Evolutionary conservation across 2,113 vertebrate species (phyloP), one percentile per base, ranked within the genome.

Genomic region (Micronycteris hirsuta): DNA sequence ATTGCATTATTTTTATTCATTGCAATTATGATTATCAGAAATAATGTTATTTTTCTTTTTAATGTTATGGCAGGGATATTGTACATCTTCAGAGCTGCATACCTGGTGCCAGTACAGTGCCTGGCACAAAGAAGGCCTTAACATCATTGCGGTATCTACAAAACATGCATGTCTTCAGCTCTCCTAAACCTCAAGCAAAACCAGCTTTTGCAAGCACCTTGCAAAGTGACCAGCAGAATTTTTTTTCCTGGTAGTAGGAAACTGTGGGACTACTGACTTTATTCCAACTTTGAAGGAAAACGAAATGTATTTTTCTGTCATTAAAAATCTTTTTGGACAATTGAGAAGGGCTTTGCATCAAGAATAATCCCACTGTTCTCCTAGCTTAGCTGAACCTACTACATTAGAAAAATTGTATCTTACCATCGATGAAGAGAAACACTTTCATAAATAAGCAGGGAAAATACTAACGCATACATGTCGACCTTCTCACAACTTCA

Each of bases 261-360:
- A 91, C 49, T 90, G 81, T 47, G 45, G 63, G 28, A 71, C 91
- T 77, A 91, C 4, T 91, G 47, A 83, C 26, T 82, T 94, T 83
- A 74, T 70, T 92, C 52, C 36, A 80, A 73, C 7, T 56, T 96
- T 26, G 52, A 28, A 95, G 80, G 45, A 91, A 92, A 97, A 81
- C 6, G 5, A 80, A 54, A 65, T 36, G 70, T 2, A 26, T 47
- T 89, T 61, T 96, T 86, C 47, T 89, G 65, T 85, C n/a, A 85
- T 84, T 70, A 58, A 54, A 76, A 52, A 76, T n/a, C 63, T 7
- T 47, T 17, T 26, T 68, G 52, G 54, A 76, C 31, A 97, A 93
- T 47, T 84, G 19, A 65, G 10, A 85, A 89, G 28, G 56, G 14
- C 26, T 80, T 31, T 65, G 45, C 24, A 82, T 84, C 19, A 81